A percentile compares a stretch with the other conserved stretches of the same genome.
phyloP scores from a whole-genome alignment of 2,888 invertebrate genomes.

The Nomada hirtipes region DNA sequence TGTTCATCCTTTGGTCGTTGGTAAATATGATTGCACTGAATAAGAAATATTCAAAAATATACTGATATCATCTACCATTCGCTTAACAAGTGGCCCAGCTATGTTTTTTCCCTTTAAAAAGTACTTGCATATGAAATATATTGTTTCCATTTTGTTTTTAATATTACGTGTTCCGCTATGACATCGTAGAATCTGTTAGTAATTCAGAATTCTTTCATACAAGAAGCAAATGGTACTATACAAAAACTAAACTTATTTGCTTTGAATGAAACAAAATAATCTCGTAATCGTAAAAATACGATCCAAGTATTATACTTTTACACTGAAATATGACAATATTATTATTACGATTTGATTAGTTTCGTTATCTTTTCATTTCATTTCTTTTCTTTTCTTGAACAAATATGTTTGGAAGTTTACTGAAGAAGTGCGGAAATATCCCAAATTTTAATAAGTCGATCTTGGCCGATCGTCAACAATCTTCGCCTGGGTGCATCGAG shows the following conservation, averaged over 20 bases:
- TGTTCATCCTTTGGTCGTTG: slow-evolving; percentile 58
- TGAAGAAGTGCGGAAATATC: slow-evolving; percentile 89
- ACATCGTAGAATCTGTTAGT: slow-evolving; percentile 10
- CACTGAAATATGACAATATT: slow-evolving; percentile 56
- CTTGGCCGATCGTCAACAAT: slow-evolving; percentile 97
- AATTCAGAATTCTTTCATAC: not conserved
- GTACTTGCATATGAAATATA: slow-evolving; percentile 26
- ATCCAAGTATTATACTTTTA: slow-evolving; percentile 60
- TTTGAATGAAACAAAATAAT: slow-evolving; percentile 50
- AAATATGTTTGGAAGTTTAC: slow-evolving; percentile 72
- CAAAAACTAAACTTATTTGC: slow-evolving; percentile 46
- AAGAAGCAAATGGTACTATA: slow-evolving; percentile 30
- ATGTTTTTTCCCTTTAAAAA: slow-evolving; percentile 30
- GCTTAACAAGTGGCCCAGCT: slow-evolving; percentile 14
- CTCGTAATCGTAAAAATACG: slow-evolving; percentile 72
- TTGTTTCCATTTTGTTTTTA: not conserved
- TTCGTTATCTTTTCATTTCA: slow-evolving; percentile 36
- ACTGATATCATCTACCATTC: slow-evolving; percentile 28
- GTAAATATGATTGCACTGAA: slow-evolving; percentile 52
- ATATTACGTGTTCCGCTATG: slow-evolving; percentile 11
- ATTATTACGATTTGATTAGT: slow-evolving; percentile 66
- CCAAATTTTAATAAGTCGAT: slow-evolving; percentile 97
- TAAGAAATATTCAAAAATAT: slow-evolving; percentile 48
- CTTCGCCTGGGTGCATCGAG: slow-evolving; percentile 95
- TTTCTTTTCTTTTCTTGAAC: slow-evolving; percentile 7